Evolutionary conservation across 2,797 vertebrate species (phyloP).

Genomic region (Neoniphon sammara): DNA sequence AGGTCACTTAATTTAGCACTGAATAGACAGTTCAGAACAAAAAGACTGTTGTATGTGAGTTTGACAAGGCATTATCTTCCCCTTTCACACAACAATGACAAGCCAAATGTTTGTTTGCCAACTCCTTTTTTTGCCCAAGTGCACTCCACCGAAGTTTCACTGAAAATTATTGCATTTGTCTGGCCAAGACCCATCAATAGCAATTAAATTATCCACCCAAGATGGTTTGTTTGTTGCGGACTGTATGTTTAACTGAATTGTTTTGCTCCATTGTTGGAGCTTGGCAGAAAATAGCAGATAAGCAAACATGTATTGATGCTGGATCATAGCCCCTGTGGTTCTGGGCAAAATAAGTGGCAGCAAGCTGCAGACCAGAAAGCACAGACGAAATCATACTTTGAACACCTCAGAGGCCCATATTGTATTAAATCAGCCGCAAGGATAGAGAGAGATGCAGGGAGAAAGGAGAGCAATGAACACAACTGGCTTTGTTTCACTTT

Average conservation of each 20-base stretch:
- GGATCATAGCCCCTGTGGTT: constrained; percentile 36
- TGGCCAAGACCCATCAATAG: constrained; percentile 51
- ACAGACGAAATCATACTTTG: constrained; percentile 47
- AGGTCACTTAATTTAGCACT: constrained; percentile 7
- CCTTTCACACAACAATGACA: constrained; percentile 36
- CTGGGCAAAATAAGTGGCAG: constrained; percentile 50
- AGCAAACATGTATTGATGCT: constrained; percentile 56
- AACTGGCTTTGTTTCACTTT: constrained; percentile 24
- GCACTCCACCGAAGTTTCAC: constrained; percentile 36
- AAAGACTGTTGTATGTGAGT: constrained; percentile 21
- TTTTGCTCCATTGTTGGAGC: constrained; percentile 53
- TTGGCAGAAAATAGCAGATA: constrained; percentile 53
- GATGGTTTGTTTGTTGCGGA: constrained; percentile 56
- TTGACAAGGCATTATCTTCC: constrained; percentile 28
- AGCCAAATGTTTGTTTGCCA: constrained; percentile 30
- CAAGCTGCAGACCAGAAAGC: constrained; percentile 42
- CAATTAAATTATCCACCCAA: constrained; percentile 60
- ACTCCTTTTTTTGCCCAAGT: constrained; percentile 44
- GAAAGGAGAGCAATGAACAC: not conserved
- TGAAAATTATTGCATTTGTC: constrained; percentile 51
- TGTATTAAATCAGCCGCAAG: constrained; percentile 44
- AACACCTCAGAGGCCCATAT: constrained; percentile 34
- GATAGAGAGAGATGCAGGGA: constrained; percentile 1
- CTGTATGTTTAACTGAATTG: constrained; percentile 36
- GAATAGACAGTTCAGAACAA: constrained; percentile 15